phyloP scores from a whole-genome alignment of 2,888 invertebrate genomes.

The Monopis laevigella region DNA sequence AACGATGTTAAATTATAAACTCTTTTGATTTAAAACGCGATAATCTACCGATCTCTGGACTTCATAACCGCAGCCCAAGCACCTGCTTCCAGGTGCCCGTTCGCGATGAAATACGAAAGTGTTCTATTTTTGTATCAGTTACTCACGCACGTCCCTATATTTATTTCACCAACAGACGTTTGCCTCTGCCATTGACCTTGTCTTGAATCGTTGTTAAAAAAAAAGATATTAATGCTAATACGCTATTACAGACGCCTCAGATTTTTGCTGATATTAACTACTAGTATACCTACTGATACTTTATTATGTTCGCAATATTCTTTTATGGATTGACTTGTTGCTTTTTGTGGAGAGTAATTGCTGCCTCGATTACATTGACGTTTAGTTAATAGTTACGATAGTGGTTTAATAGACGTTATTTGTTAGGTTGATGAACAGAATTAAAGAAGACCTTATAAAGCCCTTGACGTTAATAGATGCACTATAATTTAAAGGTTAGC shows the following conservation, averaged over 20 bases:
- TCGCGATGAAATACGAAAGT: constrained; percentile 43
- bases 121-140: constrained; percentile 49
- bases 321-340: too few species aligned
- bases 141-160: constrained; percentile 53
- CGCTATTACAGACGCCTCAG: constrained; percentile 28
- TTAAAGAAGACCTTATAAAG: background rate
- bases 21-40: too few species aligned
- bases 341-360: too few species aligned
- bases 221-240: constrained; percentile 35
- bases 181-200: constrained; percentile 61
- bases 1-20: too few species aligned
- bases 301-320: too few species aligned
- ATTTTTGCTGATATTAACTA: constrained; percentile 16
- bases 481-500: too few species aligned
- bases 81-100: constrained; percentile 38
- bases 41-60: too few species aligned
- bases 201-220: constrained; percentile 17
- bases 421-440: background rate
- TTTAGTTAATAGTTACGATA: background rate
- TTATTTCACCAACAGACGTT: constrained; percentile 53
- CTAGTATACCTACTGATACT: too few species aligned
- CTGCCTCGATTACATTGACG: too few species aligned
- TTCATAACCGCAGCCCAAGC: constrained; percentile 14
- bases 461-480: constrained; percentile 2
- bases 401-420: constrained; percentile 1